phyloP scores from a whole-genome alignment of 2,888 invertebrate genomes.

The Polydrusus tereticollis region DNA sequence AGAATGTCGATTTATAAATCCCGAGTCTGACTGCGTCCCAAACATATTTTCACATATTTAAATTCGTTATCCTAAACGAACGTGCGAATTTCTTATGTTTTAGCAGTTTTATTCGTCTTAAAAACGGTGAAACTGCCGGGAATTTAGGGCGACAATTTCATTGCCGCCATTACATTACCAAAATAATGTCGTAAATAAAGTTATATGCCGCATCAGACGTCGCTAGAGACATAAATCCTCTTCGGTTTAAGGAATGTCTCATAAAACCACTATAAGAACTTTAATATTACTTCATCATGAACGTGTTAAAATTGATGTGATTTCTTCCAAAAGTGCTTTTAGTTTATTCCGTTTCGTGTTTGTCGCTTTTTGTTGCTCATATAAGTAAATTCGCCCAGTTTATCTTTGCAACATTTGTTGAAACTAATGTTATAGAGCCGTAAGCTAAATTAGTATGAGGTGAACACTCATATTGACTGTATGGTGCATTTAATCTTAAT shows the following conservation, averaged over 20 bases:
- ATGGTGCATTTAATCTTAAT: too few relatives aligned
- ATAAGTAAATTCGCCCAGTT: too few relatives aligned
- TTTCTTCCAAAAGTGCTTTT: not conserved
- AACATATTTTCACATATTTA: not conserved
- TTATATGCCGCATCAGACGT: constrained; percentile 9
- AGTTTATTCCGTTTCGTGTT: too few relatives aligned
- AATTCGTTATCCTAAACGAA: not conserved
- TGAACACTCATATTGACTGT: too few relatives aligned
- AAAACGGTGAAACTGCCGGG: not conserved
- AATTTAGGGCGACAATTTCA: constrained; percentile 13
- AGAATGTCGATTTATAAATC: too few relatives aligned
- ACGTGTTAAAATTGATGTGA: constrained; percentile 5
- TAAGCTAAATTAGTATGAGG: too few relatives aligned
- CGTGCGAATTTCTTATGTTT: not conserved
- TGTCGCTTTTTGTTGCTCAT: too few relatives aligned
- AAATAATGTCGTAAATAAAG: constrained; percentile 23
- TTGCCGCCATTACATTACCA: constrained; percentile 8
- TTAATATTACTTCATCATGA: constrained; percentile 14
- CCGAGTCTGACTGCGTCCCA: not conserved
- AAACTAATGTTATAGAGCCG: too few relatives aligned
- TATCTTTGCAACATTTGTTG: too few relatives aligned
- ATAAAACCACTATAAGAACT: constrained; percentile 9
- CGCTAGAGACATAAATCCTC: constrained; percentile 4
- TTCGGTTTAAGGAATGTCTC: constrained; percentile 8
- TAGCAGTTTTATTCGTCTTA: not conserved